Percentiles rank a stretch among this genome's conserved stretches.
These are phyloP conservation scores for Ornithorhynchus anatinus DNA, from an alignment of 2,113 vertebrate species.

Conservation along the genomic window DNA sequence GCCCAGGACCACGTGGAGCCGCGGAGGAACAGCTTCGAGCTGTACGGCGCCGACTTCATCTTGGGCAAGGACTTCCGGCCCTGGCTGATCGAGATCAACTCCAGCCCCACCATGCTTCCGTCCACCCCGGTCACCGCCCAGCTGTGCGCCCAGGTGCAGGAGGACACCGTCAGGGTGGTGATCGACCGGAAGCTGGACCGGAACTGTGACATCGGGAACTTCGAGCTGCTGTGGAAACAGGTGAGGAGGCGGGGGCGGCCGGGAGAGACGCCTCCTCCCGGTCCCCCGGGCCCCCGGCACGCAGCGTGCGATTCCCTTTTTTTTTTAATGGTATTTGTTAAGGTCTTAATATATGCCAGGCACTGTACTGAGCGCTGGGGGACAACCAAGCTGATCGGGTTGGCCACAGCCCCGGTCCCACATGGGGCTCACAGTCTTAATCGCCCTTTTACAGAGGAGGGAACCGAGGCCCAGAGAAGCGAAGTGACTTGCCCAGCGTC, in stretches of 20 bases:
- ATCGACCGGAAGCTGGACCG: constrained; percentile 42
- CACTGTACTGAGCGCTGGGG: no score
- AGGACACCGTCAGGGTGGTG: constrained; percentile 62
- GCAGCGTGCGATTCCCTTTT: background rate
- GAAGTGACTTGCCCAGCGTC: no score
- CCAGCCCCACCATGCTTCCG: constrained; percentile 57
- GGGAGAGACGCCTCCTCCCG: no score
- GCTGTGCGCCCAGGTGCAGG: constrained; percentile 50
- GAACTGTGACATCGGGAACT: constrained; percentile 49
- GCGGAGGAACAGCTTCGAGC: constrained; percentile 60
- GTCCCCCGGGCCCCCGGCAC: background rate
- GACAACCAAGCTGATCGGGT: no score
- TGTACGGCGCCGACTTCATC: constrained; percentile 60
- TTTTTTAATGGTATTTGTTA: background rate
- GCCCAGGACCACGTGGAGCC: constrained; percentile 48
- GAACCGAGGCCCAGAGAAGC: no score
- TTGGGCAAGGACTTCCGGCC: constrained; percentile 54
- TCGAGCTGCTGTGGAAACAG: constrained; percentile 58
- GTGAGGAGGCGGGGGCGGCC: background rate
- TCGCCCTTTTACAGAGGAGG: no score
- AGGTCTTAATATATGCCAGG: background rate
- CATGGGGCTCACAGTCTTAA: no score
- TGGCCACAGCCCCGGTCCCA: no score
- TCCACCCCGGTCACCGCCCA: constrained; percentile 38
- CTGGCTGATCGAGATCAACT: constrained; percentile 67